Base-by-base conservation (phyloP, 2,797 vertebrate species). In the Pangasius larnaudii region DNA sequence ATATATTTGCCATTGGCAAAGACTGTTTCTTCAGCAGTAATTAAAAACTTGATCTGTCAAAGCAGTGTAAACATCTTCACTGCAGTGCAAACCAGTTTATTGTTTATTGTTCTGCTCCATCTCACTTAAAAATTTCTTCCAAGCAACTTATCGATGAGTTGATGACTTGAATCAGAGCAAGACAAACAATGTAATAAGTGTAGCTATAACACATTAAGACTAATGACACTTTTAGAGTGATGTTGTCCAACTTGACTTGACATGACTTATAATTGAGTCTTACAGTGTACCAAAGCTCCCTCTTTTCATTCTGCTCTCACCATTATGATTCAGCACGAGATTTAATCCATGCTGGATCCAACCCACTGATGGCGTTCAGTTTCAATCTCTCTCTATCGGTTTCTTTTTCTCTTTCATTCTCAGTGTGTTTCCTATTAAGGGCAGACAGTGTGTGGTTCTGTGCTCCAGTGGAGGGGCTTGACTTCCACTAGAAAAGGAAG, bases 361-460 rank as follows among this genome's bases (percentile, higher is more conserved):
- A 72, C 65, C 53, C 89, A 10, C 46, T 85, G 84, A 18, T 84
- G 33, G 33, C 63, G 51, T 79, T 85, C 61, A 27, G 85, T 88
- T 67, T 86, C 51, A 61, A 80, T 78, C 75, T 19, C 22, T 74
- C 67, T 72, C 36, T 39, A 5, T 59, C 13, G 18, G 9, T 30
- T 14, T 53, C 24, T 65, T 61, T 81, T 39, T 4, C 19, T n/a
- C 30, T 80, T 61, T 69, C 53, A 86, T 10, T 74, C 67, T 67
- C 85, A 58, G 61, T 61, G 33, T 81, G 30, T 72, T 11, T 85
- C 85, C 81, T 91, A 89, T 90, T 92, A 92, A 92, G 89, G 80
- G 16, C 69, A 87, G 77, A 67, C 69, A 78, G 58, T 83, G 78
- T 81, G 84, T 51, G 81, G 30, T 78, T 83, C 65, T 27, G 27